phyloP scores from a whole-genome alignment of 2,113 vertebrate species.

The Sinocyclocheilus grahami region DNA sequence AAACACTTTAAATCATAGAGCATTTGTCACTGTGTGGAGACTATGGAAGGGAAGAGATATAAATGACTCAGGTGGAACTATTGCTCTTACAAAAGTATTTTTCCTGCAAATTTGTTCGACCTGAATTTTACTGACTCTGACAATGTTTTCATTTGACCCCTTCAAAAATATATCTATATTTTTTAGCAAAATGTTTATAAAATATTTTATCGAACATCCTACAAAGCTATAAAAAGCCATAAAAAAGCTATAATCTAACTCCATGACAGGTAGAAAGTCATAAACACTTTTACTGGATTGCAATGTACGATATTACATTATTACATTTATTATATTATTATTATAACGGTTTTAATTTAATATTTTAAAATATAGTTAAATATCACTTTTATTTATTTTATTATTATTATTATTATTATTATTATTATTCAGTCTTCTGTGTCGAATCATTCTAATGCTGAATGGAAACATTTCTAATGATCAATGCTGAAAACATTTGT shows the following conservation, averaged over 20 bases:
- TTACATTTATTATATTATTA: no score
- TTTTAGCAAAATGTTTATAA: no score
- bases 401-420: no score
- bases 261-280: not conserved
- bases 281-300: not conserved
- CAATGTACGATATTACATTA: not conserved
- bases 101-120: not conserved
- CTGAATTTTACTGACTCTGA: not conserved
- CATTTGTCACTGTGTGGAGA: not conserved
- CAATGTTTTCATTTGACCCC: not conserved
- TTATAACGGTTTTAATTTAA: no score
- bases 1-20: slow-evolving; percentile 26
- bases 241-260: not conserved
- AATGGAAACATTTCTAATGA: no score
- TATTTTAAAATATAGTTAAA: no score
- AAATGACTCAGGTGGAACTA: not conserved
- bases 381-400: no score
- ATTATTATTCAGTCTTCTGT: no score
- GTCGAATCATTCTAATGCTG: no score
- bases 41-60: not conserved
- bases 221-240: not conserved
- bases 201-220: no score
- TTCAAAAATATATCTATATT: not conserved
- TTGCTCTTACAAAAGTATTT: not conserved
- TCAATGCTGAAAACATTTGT: no score